These are phyloP conservation scores for Stomatorhinus walkeri DNA, from an alignment of 2,797 vertebrate genomes.

Conservation along the genomic window DNA sequence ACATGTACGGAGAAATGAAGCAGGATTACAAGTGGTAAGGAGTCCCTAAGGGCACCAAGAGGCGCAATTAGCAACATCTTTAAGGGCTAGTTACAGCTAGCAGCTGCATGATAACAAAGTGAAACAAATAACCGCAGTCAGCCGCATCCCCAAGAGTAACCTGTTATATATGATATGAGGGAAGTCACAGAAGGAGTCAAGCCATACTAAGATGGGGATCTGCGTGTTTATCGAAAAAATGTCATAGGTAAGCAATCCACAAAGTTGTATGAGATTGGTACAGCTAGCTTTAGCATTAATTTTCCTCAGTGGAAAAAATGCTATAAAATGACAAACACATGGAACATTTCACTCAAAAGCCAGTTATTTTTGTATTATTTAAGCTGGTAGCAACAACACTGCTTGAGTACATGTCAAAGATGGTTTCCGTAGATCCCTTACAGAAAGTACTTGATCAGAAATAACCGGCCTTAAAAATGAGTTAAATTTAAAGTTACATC, in stretches of 20 bases:
- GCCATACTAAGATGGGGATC: not conserved
- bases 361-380: not conserved
- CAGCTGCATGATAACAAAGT: not conserved
- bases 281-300: slow-evolving; percentile 1
- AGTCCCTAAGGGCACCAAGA: not conserved
- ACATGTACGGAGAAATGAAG: not conserved
- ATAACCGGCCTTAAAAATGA: not conserved
- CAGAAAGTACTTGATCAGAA: not conserved
- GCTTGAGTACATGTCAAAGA: not conserved
- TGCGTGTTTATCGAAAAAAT: not conserved
- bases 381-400: not conserved
- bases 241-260: not conserved
- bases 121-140: not conserved
- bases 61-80: not conserved
- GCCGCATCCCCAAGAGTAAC: not conserved
- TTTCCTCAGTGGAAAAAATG: not conserved
- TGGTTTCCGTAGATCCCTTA: not conserved
- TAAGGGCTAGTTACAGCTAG: not conserved
- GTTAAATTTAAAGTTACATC: not conserved
- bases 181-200: not conserved
- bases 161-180: not conserved
- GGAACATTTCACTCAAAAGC: not conserved
- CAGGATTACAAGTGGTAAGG: not conserved
- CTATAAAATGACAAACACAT: not conserved
- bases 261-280: not conserved